phyloP scores from a whole-genome alignment of 2,797 vertebrate genomes.

The Cuculus canorus region DNA sequence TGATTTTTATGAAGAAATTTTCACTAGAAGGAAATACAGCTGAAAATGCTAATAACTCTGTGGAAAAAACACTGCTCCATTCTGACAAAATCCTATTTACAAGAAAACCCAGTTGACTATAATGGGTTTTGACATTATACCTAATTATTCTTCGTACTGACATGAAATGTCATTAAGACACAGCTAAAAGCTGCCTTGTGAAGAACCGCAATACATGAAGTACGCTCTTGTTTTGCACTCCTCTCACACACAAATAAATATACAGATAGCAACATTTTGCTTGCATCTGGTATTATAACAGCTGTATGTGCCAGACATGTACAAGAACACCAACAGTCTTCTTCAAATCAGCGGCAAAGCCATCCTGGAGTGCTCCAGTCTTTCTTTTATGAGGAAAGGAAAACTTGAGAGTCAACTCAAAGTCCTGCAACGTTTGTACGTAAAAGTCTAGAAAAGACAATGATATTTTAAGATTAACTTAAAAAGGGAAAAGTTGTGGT shows the following conservation, averaged over 20 bases:
- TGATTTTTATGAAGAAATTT: not conserved
- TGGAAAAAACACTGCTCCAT: rapidly evolving
- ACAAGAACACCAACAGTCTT: not conserved
- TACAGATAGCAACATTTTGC: not conserved
- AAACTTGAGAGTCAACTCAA: not conserved
- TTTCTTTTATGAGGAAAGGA: not conserved
- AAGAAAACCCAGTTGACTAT: not conserved
- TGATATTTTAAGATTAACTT: not conserved
- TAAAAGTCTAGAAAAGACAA: not conserved
- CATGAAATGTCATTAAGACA: not conserved
- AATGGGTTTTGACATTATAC: not conserved
- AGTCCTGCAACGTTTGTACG: rapidly evolving
- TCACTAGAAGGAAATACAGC: not conserved
- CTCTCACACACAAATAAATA: not conserved
- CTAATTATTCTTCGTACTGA: not conserved
- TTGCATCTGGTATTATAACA: not conserved
- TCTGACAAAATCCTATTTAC: not conserved
- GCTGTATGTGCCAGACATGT: rapidly evolving
- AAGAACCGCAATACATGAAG: not conserved
- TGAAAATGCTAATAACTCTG: not conserved
- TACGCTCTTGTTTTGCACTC: not conserved
- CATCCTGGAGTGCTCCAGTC: rapidly evolving
- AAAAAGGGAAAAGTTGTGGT: not conserved
- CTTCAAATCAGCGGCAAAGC: not conserved
- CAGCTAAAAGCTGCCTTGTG: not conserved